Conservation (phyloP, 1,140 invertebrate genomes). For the Chrysoperla carnea region DNA sequence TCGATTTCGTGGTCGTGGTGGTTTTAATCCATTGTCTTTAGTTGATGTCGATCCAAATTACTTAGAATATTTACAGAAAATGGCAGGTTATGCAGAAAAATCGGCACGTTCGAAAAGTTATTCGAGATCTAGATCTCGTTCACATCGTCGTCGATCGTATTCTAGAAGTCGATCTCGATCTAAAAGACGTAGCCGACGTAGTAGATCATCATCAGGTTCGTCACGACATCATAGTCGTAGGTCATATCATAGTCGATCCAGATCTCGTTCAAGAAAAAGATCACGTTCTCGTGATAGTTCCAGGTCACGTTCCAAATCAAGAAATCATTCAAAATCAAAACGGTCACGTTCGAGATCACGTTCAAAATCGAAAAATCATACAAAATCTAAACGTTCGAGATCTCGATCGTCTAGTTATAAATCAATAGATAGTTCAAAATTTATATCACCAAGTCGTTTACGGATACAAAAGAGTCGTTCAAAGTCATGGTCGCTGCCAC, state of each 20-base stretch:
- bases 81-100: conserved; percentile 7
- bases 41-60: background rate
- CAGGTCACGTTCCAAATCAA: conserved; percentile 9
- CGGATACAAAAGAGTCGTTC: conserved; percentile 13
- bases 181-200: conserved; percentile 18
- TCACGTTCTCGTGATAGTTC: conserved; percentile 9
- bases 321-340: conserved; percentile 9
- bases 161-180: conserved; percentile 19
- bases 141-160: conserved; percentile 23
- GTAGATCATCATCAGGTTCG: conserved; percentile 25
- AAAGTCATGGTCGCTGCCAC: conserved; percentile 15
- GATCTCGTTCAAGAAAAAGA: conserved; percentile 9
- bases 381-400: conserved; percentile 9
- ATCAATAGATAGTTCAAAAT: conserved; percentile 16
- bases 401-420: conserved; percentile 8
- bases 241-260: conserved; percentile 17
- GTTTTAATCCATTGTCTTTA: background rate
- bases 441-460: conserved; percentile 14
- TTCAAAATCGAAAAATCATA: conserved; percentile 1
- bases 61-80: conserved; percentile 1
- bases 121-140: conserved; percentile 26
- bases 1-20: conserved; percentile 5
- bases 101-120: conserved; percentile 16
- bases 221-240: conserved; percentile 16
- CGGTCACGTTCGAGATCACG: conserved; percentile 7